Base-by-base conservation (phyloP, 30 jellyfish, hydroid and myxozoan genomes). In the Turritopsis rubra region DNA sequence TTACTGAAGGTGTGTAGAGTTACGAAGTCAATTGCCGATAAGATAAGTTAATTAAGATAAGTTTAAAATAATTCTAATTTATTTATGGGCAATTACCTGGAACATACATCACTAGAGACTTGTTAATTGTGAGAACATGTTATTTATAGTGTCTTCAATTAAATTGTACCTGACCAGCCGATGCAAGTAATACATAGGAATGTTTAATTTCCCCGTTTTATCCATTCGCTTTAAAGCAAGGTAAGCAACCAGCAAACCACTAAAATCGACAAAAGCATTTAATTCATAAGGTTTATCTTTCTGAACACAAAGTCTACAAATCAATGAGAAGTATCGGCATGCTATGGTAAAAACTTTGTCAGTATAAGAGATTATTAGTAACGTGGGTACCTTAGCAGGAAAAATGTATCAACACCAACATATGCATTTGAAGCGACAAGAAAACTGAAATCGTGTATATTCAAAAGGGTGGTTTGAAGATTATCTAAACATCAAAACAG, bases 361-460 rank as follows among this genome's bases (percentile, higher is more conserved):
- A n/a, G n/a, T n/a, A n/a, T n/a, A 41, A 13, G 13, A 41, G 60
- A 41, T 3, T 5, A 41, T 41, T 5, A 41, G 5, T 5, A 41
- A 41, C 60, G 60, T 41, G 5, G 5, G 60, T 68, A 68, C 77
- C 97, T 90, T 75, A 90, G 86, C 71, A 90, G 82, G 72, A 90
- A 90, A 85, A 90, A 90, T 52, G 86, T 81, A 78, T 90, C 97
- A 52, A 90, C 97, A 5, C 92, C 82, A 80, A 85, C 91, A 80
- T 76, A 85, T 1, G 90, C 91, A 53, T 90, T 90, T 0, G 84
- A 80, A 26, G 85, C 54, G 16, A 86, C 52, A 31, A 90, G 84
- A 80, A 86, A 90, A 22, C 88, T 79, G 41, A 81, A 90, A 30
- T 95, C 71, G 30, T 83, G 41, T 23, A 85, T 73, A 18, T 85